phyloP scores from a whole-genome alignment of 2,113 vertebrate genomes.

The Limnothrissa miodon region DNA sequence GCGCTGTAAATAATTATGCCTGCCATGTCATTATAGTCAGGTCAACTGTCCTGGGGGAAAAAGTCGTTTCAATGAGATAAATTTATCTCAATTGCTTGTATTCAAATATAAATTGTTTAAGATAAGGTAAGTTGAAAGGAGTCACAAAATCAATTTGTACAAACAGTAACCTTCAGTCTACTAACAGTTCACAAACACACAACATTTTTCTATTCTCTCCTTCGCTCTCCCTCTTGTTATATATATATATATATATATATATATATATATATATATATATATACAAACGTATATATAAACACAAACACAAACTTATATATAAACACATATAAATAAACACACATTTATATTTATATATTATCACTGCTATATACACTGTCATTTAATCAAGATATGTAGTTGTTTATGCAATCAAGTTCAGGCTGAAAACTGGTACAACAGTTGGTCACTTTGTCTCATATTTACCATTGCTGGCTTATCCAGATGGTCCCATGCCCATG shows the following conservation, averaged over 20 bases:
- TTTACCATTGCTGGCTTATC: not conserved
- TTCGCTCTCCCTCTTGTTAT: not conserved
- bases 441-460: constrained; percentile 12
- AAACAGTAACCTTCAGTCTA: constrained; percentile 28
- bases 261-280: too few relatives aligned
- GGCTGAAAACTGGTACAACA: constrained; percentile 39
- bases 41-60: constrained; percentile 50
- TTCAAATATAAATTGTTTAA: constrained; percentile 50
- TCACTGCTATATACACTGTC: constrained; percentile 34
- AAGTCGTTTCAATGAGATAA: constrained; percentile 56
- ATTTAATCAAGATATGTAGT: not conserved
- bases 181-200: constrained; percentile 29
- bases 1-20: constrained; percentile 59
- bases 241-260: too few relatives aligned
- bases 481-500: not conserved
- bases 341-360: not conserved
- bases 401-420: constrained; percentile 40
- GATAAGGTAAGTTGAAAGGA: constrained; percentile 53
- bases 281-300: too few relatives aligned
- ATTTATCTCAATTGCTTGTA: constrained; percentile 65
- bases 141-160: constrained; percentile 46
- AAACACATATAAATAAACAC: too few relatives aligned
- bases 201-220: not conserved
- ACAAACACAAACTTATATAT: too few relatives aligned
- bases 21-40: constrained; percentile 57